Percentiles rank a stretch among this genome's conserved stretches.
phyloP scores from a whole-genome alignment of 2,888 invertebrate genomes.

The Xylocampa areola region DNA sequence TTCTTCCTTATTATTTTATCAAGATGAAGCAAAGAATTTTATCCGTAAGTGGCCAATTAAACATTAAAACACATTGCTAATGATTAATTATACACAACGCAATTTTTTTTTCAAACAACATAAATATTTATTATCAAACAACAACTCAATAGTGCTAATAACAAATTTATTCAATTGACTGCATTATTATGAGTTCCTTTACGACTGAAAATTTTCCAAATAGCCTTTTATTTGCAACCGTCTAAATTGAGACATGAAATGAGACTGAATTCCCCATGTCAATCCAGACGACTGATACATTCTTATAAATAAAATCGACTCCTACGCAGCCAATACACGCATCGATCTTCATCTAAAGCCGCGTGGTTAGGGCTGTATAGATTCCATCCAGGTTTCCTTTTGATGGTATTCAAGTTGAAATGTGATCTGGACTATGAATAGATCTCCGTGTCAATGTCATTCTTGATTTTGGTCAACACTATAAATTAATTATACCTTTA shows the following conservation, averaged over 20 bases:
- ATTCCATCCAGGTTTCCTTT: background rate
- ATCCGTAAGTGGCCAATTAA: no score
- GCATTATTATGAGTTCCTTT: no score
- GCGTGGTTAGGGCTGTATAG: slow-evolving; percentile 37
- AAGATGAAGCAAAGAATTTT: no score
- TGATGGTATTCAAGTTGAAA: background rate
- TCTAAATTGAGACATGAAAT: slow-evolving; percentile 46
- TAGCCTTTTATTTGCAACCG: slow-evolving; percentile 26
- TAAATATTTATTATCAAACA: no score
- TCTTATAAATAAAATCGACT: slow-evolving; percentile 52
- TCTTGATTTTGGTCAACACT: no score
- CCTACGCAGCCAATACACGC: slow-evolving; percentile 35
- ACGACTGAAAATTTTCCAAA: background rate
- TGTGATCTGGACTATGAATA: background rate
- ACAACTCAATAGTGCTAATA: no score
- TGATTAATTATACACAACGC: no score
- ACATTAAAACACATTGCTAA: no score
- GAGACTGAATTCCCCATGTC: slow-evolving; percentile 30
- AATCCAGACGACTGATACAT: slow-evolving; percentile 40
- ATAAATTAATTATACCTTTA: no score
- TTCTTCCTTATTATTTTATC: no score
- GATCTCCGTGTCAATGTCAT: background rate
- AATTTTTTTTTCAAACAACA: no score
- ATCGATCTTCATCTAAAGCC: slow-evolving; percentile 45
- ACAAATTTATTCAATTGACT: no score